Base-by-base conservation (phyloP, 2,888 invertebrate species). In the Tetheella fluctuosa region DNA sequence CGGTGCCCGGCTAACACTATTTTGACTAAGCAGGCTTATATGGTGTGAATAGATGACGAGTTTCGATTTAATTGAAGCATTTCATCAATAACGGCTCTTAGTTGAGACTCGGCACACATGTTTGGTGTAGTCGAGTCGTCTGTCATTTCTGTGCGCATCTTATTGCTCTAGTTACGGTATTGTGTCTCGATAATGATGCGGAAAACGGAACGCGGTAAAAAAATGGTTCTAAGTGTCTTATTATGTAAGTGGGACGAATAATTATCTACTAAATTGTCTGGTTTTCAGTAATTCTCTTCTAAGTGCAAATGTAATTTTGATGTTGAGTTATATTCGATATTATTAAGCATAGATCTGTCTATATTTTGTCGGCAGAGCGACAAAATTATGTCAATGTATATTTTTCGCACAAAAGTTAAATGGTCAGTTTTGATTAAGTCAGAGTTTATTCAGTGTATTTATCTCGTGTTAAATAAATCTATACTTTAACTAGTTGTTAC, bases 371-470 rank as follows among this genome's bases (percentile, higher is more conserved):
- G 48, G 42, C 6, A n/a, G 17, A 53, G n/a, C 15, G 53, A n/a
- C 39, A 13, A 52, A 12, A n/a, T 23, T 34, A 57, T 8, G 23
- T 54, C 17, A 54, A n/a, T 34, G 20, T 59, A 48, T 62, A 59
- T 58, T 67, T 64, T 39, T 68, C 71, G 71, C 71, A 70, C 73
- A 71, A 73, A 64, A 58, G 55, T 66, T 66, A 64, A 67, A 60
- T 59, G 23, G 60, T 62, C 52, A 53, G 57, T 64, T 59, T 30
- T 34, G 13, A 34, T 34, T 13, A 34, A 13, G 34, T 13, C 13
- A 2, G 13, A 13, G 13, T 34, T 34, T 34, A 34, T 23, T 37
- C 42, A 48, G 60, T 63, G 54, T 63, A 63, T 39, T 52, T 64
- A 42, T 56, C 37, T 25, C 57, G 23, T 54, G n/a, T 60, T 65